Evolutionary conservation across 2,888 invertebrate species (phyloP).

Genomic region (Phortica okadai): DNA sequence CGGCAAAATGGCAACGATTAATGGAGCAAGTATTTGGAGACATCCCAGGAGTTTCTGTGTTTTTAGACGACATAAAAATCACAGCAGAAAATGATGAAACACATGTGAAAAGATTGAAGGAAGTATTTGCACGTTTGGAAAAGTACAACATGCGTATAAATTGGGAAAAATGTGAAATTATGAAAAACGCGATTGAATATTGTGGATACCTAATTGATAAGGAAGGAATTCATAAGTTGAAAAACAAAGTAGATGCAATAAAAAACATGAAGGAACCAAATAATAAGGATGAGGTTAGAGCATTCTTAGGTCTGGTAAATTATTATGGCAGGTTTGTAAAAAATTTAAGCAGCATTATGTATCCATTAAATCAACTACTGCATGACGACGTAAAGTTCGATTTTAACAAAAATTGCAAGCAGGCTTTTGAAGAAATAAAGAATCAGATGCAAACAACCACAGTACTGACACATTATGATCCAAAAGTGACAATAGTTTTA

Average conservation of each 20-base stretch:
- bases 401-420: slow-evolving; percentile 51
- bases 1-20: too few relatives aligned
- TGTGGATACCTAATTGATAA: slow-evolving; percentile 62
- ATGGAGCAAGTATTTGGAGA: slow-evolving; percentile 63
- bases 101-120: slow-evolving; percentile 55
- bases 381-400: slow-evolving; percentile 51
- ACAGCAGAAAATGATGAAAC: too few relatives aligned
- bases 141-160: slow-evolving; percentile 4
- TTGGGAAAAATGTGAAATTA: slow-evolving; percentile 58
- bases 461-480: slow-evolving; percentile 58
- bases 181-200: slow-evolving; percentile 58
- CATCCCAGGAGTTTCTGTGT: too few relatives aligned
- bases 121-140: slow-evolving; percentile 46
- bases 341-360: slow-evolving; percentile 57
- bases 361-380: slow-evolving; percentile 60
- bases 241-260: slow-evolving; percentile 64
- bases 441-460: slow-evolving; percentile 51
- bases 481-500: slow-evolving; percentile 56
- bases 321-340: slow-evolving; percentile 68
- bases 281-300: slow-evolving; percentile 57
- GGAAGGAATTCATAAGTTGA: slow-evolving; percentile 62
- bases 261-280: slow-evolving; percentile 51
- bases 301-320: slow-evolving; percentile 58
- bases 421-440: slow-evolving; percentile 59
- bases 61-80: too few relatives aligned